Evolutionary conservation across 2,888 invertebrate species (phyloP), one percentile per base, ranked within the genome.

Genomic region (Phortica magna): DNA sequence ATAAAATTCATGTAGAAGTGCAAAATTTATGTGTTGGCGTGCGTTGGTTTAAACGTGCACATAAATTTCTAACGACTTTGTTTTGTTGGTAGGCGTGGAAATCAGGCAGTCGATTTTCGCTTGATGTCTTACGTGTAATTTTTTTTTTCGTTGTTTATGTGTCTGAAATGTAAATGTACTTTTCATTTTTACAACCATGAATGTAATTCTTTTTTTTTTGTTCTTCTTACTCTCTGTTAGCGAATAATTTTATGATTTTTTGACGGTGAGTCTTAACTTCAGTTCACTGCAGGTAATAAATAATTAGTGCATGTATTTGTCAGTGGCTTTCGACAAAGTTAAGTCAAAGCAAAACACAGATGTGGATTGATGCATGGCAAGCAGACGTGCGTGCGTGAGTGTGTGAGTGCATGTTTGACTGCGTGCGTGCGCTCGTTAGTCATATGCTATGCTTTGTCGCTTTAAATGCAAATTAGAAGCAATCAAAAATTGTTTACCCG

Each of bases 181-280:
- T 82, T 78, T 81, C 79, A 80, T 80, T 85, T 87, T 87, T 83
- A 86, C 75, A 85, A 55, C 77, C 79, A 79, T 80, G 71, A 73
- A 74, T 77, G n/a, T 7, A 0, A 14, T 55, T 12, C 17, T 55
- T 55, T 55, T 55, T 55, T 12, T 55, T 55, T 55, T n/a, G n/a
- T n/a, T 55, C 17, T 55, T 55, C 14, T 55, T 4, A 17, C 17
- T 55, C n/a, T n/a, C 17, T 55, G n/a, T n/a, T 55, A 14, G n/a
- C n/a, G n/a, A n/a, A n/a, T n/a, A 55, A 6, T 12, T 55, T 55
- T 55, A 14, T 53, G 53, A 14, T 53, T 55, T 55, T 55, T 17
- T 55, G 55, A 55, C 5, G 5, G 55, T 55, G 55, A n/a, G 42
- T 17, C 42, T 42, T 68, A 68, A 68, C 48, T 68, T 68, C 12